Evolutionary conservation across 2,888 invertebrate species (phyloP).

Genomic region (Stenichneumon culpator): DNA sequence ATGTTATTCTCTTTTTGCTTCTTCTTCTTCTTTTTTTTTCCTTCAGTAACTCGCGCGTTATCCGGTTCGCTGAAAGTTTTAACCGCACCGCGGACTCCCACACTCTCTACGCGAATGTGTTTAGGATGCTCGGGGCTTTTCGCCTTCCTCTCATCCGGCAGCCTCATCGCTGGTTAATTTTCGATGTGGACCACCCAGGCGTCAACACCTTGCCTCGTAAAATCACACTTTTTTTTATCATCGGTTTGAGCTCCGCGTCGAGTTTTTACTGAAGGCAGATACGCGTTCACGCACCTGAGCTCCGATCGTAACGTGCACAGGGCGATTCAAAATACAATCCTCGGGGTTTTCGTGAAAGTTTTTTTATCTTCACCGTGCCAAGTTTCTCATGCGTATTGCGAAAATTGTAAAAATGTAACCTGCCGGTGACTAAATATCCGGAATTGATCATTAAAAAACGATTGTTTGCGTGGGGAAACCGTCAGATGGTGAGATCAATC

Average conservation of each 20-base stretch:
- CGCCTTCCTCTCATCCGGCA: slow-evolving; percentile 6
- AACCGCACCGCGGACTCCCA: not conserved
- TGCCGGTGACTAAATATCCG: no score
- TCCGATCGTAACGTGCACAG: not conserved
- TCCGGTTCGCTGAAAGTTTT: slow-evolving; percentile 14
- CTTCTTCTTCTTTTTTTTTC: not conserved
- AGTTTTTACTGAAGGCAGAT: not conserved
- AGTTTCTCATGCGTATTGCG: no score
- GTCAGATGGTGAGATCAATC: not conserved
- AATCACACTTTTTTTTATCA: slow-evolving; percentile 10
- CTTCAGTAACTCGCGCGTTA: not conserved
- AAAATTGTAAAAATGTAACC: no score
- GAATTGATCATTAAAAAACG: no score
- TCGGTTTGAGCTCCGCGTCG: not conserved
- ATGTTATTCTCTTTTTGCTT: not conserved
- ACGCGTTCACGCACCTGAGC: not conserved
- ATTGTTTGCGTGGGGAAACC: not conserved
- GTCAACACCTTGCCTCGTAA: slow-evolving; percentile 28
- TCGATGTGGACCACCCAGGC: slow-evolving; percentile 3
- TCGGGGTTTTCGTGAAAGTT: not conserved
- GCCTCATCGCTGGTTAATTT: slow-evolving; percentile 23
- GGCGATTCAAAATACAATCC: not conserved
- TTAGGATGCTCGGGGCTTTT: not conserved
- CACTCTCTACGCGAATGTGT: not conserved
- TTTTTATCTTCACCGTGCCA: not conserved